Evolutionary conservation across 1,140 invertebrate genomes (phyloP).

Genomic region (Cheumatopsyche charites): DNA sequence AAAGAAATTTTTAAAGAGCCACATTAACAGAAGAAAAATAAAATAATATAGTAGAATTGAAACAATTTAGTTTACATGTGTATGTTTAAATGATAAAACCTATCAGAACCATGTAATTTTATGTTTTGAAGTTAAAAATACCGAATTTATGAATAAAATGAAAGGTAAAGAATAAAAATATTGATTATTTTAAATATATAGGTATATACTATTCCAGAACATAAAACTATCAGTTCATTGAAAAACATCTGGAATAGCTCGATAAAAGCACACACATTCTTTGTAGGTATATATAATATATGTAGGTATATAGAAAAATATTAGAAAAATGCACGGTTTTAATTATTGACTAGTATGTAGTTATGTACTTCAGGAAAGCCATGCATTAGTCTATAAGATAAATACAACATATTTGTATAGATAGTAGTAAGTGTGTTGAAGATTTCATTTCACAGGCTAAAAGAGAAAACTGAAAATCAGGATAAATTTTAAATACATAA

Average conservation of each 20-base stretch:
- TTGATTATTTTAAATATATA: too few species aligned
- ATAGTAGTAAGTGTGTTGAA: conserved; percentile 8
- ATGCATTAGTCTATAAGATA: conserved; percentile 22
- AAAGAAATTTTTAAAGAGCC: too few species aligned
- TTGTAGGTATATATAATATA: conserved; percentile 8
- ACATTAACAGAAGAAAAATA: too few species aligned
- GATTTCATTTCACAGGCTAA: conserved; percentile 23
- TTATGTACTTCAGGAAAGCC: conserved; percentile 8
- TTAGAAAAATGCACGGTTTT: conserved; percentile 26
- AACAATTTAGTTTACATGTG: too few species aligned
- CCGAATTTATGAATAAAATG: too few species aligned
- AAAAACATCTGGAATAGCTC: conserved; percentile 1
- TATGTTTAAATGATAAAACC: too few species aligned
- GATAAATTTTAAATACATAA: conserved; percentile 11
- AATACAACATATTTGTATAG: neutral
- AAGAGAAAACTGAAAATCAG: conserved; percentile 15
- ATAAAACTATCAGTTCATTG: neutral
- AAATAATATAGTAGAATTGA: too few species aligned
- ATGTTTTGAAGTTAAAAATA: too few species aligned
- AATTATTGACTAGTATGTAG: neutral
- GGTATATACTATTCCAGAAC: too few species aligned
- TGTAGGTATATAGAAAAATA: neutral
- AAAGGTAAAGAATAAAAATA: too few species aligned
- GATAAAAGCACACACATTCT: conserved; percentile 8
- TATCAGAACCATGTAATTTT: too few species aligned